phyloP scores from a whole-genome alignment of 2,888 invertebrate genomes.

The Balanococcus diminutus region DNA sequence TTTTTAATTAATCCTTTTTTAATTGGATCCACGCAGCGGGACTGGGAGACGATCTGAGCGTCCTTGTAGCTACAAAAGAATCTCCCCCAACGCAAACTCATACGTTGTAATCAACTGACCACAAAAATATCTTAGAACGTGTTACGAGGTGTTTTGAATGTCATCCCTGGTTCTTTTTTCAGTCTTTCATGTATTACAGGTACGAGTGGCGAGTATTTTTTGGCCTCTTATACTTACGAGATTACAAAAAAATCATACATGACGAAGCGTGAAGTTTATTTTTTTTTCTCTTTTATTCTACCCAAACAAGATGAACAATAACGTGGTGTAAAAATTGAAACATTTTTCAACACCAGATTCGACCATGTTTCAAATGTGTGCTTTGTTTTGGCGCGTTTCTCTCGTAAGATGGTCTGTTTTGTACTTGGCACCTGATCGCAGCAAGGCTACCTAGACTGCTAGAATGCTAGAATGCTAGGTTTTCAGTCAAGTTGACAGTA shows the following conservation, averaged over 20 bases:
- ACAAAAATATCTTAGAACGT: neutral
- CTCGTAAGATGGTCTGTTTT: neutral
- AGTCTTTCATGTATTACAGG: neutral
- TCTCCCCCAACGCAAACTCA: neutral
- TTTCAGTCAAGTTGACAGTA: neutral
- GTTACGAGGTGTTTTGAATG: constrained; percentile 18
- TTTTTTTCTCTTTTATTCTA: constrained; percentile 1
- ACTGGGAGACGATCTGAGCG: neutral
- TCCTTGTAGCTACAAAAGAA: constrained; percentile 27
- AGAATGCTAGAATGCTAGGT: neutral
- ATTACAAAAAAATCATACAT: neutral
- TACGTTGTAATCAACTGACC: constrained; percentile 23
- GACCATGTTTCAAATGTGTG: neutral
- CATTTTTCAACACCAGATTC: neutral
- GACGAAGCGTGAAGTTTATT: constrained; percentile 26
- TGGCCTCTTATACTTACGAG: neutral
- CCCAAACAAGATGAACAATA: neutral
- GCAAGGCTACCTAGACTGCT: neutral
- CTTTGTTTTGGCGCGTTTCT: constrained; percentile 4
- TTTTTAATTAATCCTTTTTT: constrained; percentile 41
- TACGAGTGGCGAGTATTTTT: neutral
- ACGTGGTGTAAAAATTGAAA: neutral
- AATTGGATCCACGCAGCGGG: constrained; percentile 44
- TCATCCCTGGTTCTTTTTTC: neutral
- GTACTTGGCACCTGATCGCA: neutral